phyloP scores from a whole-genome alignment of 2,888 invertebrate species.

The Dasypolia templi region DNA sequence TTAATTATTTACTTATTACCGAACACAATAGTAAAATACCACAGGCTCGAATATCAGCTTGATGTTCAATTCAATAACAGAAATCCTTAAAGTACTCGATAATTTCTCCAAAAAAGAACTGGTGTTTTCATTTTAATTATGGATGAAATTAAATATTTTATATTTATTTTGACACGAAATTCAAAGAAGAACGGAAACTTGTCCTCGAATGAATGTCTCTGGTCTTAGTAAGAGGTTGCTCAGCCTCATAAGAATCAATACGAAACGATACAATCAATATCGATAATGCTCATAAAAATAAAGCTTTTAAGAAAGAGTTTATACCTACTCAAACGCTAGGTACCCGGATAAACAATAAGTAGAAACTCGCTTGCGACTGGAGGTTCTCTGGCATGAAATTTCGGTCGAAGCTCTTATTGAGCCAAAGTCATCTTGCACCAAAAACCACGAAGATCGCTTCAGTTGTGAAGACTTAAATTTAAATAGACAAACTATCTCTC shows the following conservation, averaged over 20 bases:
- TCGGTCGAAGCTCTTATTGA: neutral
- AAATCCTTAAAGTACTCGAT: neutral
- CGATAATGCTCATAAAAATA: slow-evolving; percentile 14
- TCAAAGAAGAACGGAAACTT: slow-evolving; percentile 15
- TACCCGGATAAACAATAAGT: slow-evolving; percentile 6
- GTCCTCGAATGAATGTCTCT: slow-evolving; percentile 17
- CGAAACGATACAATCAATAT: slow-evolving; percentile 26
- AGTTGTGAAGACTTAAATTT: neutral
- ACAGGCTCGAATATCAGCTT: neutral
- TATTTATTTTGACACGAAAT: slow-evolving; percentile 2
- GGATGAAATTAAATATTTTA: neutral
- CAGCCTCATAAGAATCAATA: slow-evolving; percentile 10
- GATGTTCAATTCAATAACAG: neutral
- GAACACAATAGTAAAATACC: neutral
- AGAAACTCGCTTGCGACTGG: neutral
- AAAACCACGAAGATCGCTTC: neutral
- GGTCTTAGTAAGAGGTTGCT: slow-evolving; percentile 14
- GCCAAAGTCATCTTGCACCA: neutral
- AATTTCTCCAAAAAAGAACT: neutral
- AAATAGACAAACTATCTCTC: slow-evolving; percentile 12
- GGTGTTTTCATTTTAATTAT: neutral
- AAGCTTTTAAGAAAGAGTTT: slow-evolving; percentile 10
- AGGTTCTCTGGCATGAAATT: neutral
- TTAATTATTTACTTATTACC: slow-evolving; percentile 9
- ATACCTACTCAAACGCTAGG: neutral